Evolutionary conservation across 2,888 invertebrate genomes (phyloP).

Genomic region (Scelioninae gen. 1): DNA sequence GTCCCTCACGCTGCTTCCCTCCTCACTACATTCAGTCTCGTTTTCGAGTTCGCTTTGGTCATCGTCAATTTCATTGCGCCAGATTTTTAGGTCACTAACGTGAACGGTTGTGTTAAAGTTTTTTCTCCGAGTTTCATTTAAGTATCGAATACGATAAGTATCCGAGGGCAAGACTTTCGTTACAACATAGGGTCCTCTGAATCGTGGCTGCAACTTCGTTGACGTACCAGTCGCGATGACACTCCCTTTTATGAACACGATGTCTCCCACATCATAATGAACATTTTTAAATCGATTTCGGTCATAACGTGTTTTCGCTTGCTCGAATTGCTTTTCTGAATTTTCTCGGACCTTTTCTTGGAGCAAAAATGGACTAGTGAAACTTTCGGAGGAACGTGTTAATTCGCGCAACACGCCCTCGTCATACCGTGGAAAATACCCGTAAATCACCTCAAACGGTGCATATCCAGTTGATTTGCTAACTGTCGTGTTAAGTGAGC

Average conservation of each 20-base stretch:
- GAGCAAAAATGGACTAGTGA: background rate
- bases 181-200: no score
- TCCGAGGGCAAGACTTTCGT: no score
- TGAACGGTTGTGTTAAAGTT: no score
- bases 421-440: conserved; percentile 27
- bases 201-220: conserved; percentile 25
- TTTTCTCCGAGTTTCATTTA: no score
- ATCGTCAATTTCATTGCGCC: no score
- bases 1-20: no score
- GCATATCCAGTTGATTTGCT: conserved; percentile 6
- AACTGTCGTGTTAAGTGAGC: background rate
- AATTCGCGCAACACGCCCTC: background rate
- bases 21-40: no score
- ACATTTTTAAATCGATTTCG: background rate
- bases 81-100: no score
- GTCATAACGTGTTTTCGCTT: conserved; percentile 1
- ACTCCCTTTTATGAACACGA: conserved; percentile 23
- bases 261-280: conserved; percentile 16
- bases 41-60: no score
- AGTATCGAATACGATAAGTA: no score
- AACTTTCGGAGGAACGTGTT: background rate
- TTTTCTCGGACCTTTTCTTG: background rate
- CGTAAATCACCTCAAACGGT: conserved; percentile 23
- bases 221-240: conserved; percentile 15
- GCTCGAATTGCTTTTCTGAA: background rate